A percentile compares a stretch with the other conserved stretches of the same genome.
Conservation (phyloP, 2,888 invertebrate species). For the Andrena trimmerana region DNA sequence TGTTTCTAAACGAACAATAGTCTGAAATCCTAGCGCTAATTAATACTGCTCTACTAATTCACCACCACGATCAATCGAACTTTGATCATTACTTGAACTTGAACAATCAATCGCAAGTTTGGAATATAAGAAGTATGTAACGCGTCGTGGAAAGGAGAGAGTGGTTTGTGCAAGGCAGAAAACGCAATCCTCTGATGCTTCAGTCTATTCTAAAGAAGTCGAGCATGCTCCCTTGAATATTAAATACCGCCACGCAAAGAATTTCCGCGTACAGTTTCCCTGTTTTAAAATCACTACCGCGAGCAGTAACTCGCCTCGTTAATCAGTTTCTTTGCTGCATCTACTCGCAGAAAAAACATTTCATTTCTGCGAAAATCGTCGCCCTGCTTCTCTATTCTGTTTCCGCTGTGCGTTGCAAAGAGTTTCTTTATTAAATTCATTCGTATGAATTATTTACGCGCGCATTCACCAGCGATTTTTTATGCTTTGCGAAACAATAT, state of each 20-base stretch:
- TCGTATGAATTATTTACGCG: conserved; percentile 30
- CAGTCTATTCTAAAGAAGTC: background rate
- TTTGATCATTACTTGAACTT: too few relatives aligned
- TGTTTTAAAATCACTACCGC: conserved; percentile 23
- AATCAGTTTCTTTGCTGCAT: background rate
- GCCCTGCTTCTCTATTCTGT: conserved; percentile 3
- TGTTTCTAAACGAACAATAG: background rate
- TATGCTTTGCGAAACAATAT: background rate
- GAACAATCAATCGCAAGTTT: background rate
- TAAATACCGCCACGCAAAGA: conserved; percentile 26
- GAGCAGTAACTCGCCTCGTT: conserved; percentile 1
- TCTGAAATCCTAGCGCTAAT: background rate
- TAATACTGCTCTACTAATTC: too few relatives aligned
- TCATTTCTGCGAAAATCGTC: background rate
- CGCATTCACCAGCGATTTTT: background rate
- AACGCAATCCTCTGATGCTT: background rate
- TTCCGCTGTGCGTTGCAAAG: background rate
- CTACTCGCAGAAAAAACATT: background rate
- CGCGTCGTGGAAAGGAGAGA: background rate
- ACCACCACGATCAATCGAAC: background rate
- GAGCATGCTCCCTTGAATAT: conserved; percentile 28
- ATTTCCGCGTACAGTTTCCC: background rate
- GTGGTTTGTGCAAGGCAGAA: background rate
- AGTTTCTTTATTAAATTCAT: background rate
- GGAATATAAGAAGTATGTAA: background rate